Evolutionary conservation across 2,888 invertebrate genomes (phyloP).

Genomic region (Adelphocoris suturalis): DNA sequence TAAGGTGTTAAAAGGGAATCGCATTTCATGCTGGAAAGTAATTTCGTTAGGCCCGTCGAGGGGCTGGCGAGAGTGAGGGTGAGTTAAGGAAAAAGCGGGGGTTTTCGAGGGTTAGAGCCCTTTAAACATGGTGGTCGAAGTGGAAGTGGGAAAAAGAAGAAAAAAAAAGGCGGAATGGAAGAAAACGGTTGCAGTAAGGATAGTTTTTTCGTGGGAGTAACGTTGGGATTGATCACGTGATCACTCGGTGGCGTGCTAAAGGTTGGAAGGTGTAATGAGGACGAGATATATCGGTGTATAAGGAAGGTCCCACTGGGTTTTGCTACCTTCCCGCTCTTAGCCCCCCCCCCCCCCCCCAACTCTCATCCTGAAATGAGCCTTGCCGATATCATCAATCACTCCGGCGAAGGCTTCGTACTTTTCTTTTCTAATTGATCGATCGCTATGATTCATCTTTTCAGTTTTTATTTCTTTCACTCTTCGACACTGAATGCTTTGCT

Average conservation of each 20-base stretch:
- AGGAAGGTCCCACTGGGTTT: slow-evolving; percentile 51
- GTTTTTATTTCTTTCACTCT: slow-evolving; percentile 59
- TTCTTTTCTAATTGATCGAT: slow-evolving; percentile 73
- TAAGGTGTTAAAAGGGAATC: slow-evolving; percentile 63
- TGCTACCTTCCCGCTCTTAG: neutral
- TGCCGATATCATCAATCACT: slow-evolving; percentile 68
- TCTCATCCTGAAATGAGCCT: slow-evolving; percentile 54
- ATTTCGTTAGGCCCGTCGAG: slow-evolving; percentile 57
- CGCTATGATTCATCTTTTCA: slow-evolving; percentile 73
- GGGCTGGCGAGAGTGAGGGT: neutral
- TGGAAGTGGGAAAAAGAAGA: neutral
- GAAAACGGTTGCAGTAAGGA: neutral
- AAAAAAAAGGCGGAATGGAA: slow-evolving; percentile 41
- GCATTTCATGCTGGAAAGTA: slow-evolving; percentile 62
- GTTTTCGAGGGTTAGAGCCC: slow-evolving; percentile 44
- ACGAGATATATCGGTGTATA: slow-evolving; percentile 63
- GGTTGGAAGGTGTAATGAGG: slow-evolving; percentile 50
- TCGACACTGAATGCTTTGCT: neutral
- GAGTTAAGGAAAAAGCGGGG: slow-evolving; percentile 21
- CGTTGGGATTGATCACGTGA: slow-evolving; percentile 68
- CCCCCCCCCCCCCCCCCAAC: neutral
- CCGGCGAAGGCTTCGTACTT: slow-evolving; percentile 33
- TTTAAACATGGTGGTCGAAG: slow-evolving; percentile 40
- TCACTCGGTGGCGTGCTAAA: slow-evolving; percentile 49
- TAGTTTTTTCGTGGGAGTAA: slow-evolving; percentile 28